These are phyloP conservation scores for Hylyphantes graminicola DNA, from an alignment of 1,140 invertebrate genomes.

Conservation along the genomic window DNA sequence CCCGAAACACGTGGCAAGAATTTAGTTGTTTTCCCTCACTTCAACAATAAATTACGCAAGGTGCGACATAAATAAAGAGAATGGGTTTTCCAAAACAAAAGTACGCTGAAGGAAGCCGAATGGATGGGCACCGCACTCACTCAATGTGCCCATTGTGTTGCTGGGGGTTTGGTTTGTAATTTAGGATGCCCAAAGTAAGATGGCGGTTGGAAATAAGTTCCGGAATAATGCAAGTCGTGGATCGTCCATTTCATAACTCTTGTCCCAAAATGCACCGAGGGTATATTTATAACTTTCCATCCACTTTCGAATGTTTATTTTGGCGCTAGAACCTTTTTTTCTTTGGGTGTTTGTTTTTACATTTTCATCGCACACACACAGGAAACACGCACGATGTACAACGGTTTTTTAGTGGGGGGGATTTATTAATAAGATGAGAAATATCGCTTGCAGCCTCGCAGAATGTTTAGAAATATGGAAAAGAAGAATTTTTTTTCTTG, in stretches of 20 bases:
- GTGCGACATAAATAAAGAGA: conserved; percentile 21
- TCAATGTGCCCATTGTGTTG: conserved; percentile 29
- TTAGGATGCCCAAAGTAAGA: conserved; percentile 4
- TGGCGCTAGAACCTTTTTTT: conserved; percentile 12
- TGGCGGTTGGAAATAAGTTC: too few species aligned
- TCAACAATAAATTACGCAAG: conserved; percentile 19
- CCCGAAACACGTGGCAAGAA: conserved; percentile 27
- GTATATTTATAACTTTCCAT: conserved; percentile 36
- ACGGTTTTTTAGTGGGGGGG: conserved; percentile 17
- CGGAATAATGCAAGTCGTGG: neutral
- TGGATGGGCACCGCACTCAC: neutral
- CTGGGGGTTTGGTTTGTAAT: conserved; percentile 31
- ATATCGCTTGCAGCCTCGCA: conserved; percentile 4
- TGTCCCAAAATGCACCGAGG: conserved; percentile 32
- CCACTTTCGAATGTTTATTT: conserved; percentile 33
- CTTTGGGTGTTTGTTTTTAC: conserved; percentile 18
- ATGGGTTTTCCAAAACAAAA: conserved; percentile 30
- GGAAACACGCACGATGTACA: conserved; percentile 6
- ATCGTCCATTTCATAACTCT: conserved; percentile 25
- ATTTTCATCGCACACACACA: neutral
- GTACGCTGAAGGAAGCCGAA: neutral
- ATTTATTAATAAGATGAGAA: conserved; percentile 47
- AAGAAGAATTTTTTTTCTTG: neutral
- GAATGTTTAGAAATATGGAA: conserved; percentile 16
- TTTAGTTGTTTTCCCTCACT: conserved; percentile 33